phyloP scores from a whole-genome alignment of 35 echinoderm and acorn worm genomes.

The Chiridota heheva region DNA sequence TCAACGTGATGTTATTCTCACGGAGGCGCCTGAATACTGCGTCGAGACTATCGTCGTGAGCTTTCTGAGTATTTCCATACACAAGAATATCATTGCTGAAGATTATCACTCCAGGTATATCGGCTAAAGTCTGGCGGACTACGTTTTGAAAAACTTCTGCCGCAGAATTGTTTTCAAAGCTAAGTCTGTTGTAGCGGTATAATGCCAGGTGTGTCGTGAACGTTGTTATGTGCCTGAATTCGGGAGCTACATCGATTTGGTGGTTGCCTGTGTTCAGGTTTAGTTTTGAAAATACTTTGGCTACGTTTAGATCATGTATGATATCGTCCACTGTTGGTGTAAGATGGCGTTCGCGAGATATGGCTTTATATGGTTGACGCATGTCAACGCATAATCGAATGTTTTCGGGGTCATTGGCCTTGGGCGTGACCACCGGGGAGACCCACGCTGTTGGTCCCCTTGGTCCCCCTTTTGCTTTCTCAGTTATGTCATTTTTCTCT shows the following conservation, averaged over 20 bases:
- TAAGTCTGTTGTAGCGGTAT: slow-evolving; percentile 40
- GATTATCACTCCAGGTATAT: slow-evolving; percentile 55
- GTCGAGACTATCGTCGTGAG: slow-evolving; percentile 52
- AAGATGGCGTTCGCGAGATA: slow-evolving; percentile 46
- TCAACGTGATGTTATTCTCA: slow-evolving; percentile 48
- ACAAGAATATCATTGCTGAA: slow-evolving; percentile 62
- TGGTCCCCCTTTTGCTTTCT: not conserved
- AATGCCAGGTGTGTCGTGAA: slow-evolving; percentile 32
- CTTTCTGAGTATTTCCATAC: slow-evolving; percentile 14
- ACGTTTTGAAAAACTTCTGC: slow-evolving; percentile 66
- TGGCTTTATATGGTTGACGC: slow-evolving; percentile 39
- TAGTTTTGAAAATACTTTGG: slow-evolving; percentile 41
- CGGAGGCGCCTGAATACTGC: slow-evolving; percentile 39
- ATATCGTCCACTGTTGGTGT: slow-evolving; percentile 60
- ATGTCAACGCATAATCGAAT: slow-evolving; percentile 63
- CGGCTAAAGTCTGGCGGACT: slow-evolving; percentile 48
- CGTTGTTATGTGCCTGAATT: slow-evolving; percentile 47
- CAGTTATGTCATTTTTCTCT: slow-evolving; percentile 22
- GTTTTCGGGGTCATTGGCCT: slow-evolving; percentile 26
- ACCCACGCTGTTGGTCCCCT: slow-evolving; percentile 46
- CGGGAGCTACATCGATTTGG: slow-evolving; percentile 24
- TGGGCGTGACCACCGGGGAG: slow-evolving; percentile 24
- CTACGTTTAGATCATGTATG: slow-evolving; percentile 33
- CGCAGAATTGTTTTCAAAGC: slow-evolving; percentile 13
- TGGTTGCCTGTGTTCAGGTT: slow-evolving; percentile 54